Evolutionary conservation across 2,888 invertebrate genomes (phyloP), one percentile per base, ranked within the genome.

Genomic region (Oscheius onirici): DNA sequence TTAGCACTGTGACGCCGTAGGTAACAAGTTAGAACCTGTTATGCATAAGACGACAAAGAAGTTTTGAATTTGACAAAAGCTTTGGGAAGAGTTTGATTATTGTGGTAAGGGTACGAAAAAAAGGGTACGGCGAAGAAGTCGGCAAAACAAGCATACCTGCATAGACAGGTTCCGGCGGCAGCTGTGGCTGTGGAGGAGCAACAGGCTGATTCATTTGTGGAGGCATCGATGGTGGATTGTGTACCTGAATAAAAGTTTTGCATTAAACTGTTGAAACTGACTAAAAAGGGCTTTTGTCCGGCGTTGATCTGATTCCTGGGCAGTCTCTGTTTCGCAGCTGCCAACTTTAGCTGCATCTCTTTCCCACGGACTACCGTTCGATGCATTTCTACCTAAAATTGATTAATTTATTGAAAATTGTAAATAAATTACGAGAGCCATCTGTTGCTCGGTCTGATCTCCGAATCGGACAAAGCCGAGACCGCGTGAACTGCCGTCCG

Each of bases 391-490:
- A 82, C 70, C 79, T 79, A 61, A 61, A 74, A 15, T 6, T 13
- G 15, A 6, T 2, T 55, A 15, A 3, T 54, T 15, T 13, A 51
- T 20, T 10, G 24, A 34, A n/a, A n/a, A n/a, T n/a, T n/a, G n/a
- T 24, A 10, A 34, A 46, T 34, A 49, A 43, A 40, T 3, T 43
- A 88, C 87, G 20, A 90, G 82, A 13, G 89, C 89, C 74, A 83
- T 84, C 77, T 90, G 88, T 76, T 89, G 89, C 68, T 90, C 90
- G 10, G 86, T 87, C 77, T 86, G 81, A 49, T 83, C 78, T 15
- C 88, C 86, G 80, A 90, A 90, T 20, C 89, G 83, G 3, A 90
- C 88, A 82, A 89, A 89, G 2, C 90, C 90, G 70, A 86, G 87
- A 20, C 89, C 88, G 71, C 88, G 87, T 51, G 88, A 88, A 17